Evolutionary conservation across 2,888 invertebrate genomes (phyloP).

Genomic region (Bembecia ichneumoniformis): DNA sequence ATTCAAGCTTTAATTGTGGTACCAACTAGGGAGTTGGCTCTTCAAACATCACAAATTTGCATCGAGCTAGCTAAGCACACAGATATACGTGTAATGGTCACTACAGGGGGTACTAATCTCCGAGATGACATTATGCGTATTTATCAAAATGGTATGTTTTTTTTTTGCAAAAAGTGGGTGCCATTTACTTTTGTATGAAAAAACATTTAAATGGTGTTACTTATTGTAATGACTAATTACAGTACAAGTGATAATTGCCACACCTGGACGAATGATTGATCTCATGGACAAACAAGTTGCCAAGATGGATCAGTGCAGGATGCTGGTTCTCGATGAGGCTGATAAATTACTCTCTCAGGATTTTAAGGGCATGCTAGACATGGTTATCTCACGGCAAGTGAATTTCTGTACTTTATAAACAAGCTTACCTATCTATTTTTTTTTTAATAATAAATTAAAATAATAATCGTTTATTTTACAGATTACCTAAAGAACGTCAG

Average conservation of each 20-base stretch:
- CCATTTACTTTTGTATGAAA: background rate
- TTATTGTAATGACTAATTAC: slow-evolving; percentile 25
- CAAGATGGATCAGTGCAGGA: slow-evolving; percentile 95
- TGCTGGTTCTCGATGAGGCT: slow-evolving; percentile 98
- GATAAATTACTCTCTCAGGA: slow-evolving; percentile 99
- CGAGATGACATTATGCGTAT: slow-evolving; percentile 99
- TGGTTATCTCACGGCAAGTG: slow-evolving; percentile 81
- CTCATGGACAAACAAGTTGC: slow-evolving; percentile 98
- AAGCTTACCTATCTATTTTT: background rate
- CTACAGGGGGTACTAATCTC: slow-evolving; percentile 97
- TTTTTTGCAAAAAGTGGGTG: no score
- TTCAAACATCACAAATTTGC: slow-evolving; percentile 99
- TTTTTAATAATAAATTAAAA: background rate
- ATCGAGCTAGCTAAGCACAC: slow-evolving; percentile 98
- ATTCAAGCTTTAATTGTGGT: slow-evolving; percentile 99
- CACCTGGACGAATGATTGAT: slow-evolving; percentile 99
- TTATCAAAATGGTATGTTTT: slow-evolving; percentile 89
- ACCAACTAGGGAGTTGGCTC: slow-evolving; percentile 97
- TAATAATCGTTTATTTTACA: slow-evolving; percentile 32
- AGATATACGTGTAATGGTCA: slow-evolving; percentile 98
- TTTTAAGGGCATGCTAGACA: slow-evolving; percentile 99
- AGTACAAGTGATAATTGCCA: slow-evolving; percentile 99
- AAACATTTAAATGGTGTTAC: background rate
- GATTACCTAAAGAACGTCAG: slow-evolving; percentile 95
- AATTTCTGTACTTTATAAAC: background rate